Percentiles rank a stretch among this genome's conserved stretches.
These are phyloP conservation scores for Centrocercus urophasianus DNA, from an alignment of 2,113 vertebrate genomes.

Conservation along the genomic window DNA sequence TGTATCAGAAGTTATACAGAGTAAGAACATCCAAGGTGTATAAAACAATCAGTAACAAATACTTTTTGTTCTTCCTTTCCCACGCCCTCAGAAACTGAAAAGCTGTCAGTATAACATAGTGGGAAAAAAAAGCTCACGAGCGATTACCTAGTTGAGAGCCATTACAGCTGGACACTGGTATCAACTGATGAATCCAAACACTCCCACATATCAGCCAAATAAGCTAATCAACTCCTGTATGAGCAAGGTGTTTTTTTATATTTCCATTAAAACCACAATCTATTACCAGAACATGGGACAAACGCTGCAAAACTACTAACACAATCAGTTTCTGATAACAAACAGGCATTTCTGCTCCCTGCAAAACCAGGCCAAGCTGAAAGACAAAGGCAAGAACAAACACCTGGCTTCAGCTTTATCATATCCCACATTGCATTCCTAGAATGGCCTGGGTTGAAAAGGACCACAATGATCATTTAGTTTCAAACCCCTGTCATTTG, in stretches of 20 bases:
- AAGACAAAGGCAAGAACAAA: not conserved
- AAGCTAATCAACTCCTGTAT: not conserved
- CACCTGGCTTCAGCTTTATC: not conserved
- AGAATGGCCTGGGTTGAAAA: too few relatives aligned
- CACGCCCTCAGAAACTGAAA: not conserved
- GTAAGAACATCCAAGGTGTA: fast-evolving
- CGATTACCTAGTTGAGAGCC: fast-evolving
- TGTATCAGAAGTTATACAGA: fast-evolving
- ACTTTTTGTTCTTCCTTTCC: not conserved
- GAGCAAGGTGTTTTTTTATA: not conserved
- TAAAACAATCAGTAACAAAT: not conserved
- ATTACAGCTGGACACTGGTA: not conserved
- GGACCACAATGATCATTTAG: too few relatives aligned
- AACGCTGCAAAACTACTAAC: not conserved
- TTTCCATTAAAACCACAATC: not conserved
- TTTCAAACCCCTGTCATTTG: too few relatives aligned
- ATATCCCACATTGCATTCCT: not conserved
- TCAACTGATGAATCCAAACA: not conserved
- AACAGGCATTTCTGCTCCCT: not conserved
- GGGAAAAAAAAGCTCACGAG: too few relatives aligned
- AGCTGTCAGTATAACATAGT: not conserved
- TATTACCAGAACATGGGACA: not conserved
- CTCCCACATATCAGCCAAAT: not conserved
- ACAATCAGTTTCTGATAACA: not conserved
- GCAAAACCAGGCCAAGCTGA: not conserved